Evolutionary conservation across 2,888 invertebrate genomes (phyloP).

Genomic region (Danaus chrysippus): DNA sequence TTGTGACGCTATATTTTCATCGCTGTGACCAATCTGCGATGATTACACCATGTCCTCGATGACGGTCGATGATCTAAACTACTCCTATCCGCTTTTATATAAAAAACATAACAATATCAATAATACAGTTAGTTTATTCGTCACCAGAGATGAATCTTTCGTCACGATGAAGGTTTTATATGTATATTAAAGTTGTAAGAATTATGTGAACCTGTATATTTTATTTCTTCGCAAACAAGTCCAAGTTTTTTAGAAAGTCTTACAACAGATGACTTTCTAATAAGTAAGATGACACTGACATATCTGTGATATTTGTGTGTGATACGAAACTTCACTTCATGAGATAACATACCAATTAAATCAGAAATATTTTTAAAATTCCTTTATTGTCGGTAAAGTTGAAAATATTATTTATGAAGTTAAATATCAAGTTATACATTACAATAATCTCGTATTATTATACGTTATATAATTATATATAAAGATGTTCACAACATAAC

Average conservation of each 20-base stretch:
- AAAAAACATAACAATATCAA: not conserved
- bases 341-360: no score
- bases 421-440: no score
- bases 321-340: not conserved
- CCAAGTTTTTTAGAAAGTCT: not conserved
- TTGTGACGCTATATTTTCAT: slow-evolving; percentile 26
- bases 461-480: no score
- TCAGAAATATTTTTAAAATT: no score
- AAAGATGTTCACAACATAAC: no score
- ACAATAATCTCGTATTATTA: no score
- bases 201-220: not conserved
- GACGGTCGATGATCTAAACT: slow-evolving; percentile 31
- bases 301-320: not conserved
- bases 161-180: not conserved
- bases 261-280: not conserved
- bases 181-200: not conserved
- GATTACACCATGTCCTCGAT: slow-evolving; percentile 34
- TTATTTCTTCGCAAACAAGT: not conserved
- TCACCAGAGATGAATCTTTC: no score
- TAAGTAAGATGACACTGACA: not conserved
- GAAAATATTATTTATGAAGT: no score
- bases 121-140: not conserved
- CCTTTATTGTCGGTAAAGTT: no score
- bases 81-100: slow-evolving; percentile 13
- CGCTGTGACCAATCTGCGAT: slow-evolving; percentile 37